Evolutionary conservation across 2,888 invertebrate species (phyloP), one percentile per base, ranked within the genome.

Genomic region (Apomyelois bistriatella): DNA sequence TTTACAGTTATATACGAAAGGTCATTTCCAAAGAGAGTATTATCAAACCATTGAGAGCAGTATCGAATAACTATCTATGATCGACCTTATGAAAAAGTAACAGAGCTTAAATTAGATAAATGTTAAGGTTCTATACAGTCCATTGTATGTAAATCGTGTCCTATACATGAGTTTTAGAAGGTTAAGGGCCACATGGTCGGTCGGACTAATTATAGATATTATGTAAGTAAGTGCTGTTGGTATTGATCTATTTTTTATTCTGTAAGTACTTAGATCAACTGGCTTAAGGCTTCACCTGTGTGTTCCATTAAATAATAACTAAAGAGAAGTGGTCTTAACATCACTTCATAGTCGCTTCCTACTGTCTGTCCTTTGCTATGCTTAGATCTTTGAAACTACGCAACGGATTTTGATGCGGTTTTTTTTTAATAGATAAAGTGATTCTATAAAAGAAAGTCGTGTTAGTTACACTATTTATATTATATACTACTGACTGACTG

Each of bases 1-100:
- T 32, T 15, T 16, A 32, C 46, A 15, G 32, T 32, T 10, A 47
- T 4, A 15, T 22, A 13, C 3, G 15, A 32, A 15, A 47, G 32
- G 46, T 12, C 48, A 38, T 2, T 48, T 38, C 48, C 38, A 7
- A 28, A 48, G 48, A 48, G 38, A 48, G 48, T 38, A 38, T 48
- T 48, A 48, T 16, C 37, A 43, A 22, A 22, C 2, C 22, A 22
- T n/a, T n/a, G 22, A 46, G 46, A 32, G 15, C 46, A 46, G 5
- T 0, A 46, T 32, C 30, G 12, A 15, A 8, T 13, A 6, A 7
- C 13, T 1, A 15, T 5, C n/a, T 9, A 32, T 6, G 32, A 32
- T n/a, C 9, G 16, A 46, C 32, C 46, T 46, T 46, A 46, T 35
- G 0, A 3, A 10, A 10, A 10, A 5, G 8, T 9, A 15, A 7